phyloP scores from a whole-genome alignment of 2,113 vertebrate genomes.

The Sceloporus undulatus region DNA sequence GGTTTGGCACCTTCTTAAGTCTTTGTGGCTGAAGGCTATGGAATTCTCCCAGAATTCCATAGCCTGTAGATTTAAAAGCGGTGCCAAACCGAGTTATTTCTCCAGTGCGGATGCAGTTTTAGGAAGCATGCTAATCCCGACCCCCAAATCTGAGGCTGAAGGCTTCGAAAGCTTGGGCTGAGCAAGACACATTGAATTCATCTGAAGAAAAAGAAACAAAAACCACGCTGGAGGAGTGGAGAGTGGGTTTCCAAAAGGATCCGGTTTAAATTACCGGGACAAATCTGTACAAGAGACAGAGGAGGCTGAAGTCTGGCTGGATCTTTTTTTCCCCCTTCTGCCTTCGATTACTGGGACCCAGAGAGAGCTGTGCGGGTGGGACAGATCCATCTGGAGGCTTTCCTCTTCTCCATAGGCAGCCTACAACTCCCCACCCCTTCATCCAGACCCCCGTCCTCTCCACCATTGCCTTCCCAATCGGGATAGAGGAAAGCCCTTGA shows the following conservation, averaged over 20 bases:
- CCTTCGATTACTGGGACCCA: constrained; percentile 80
- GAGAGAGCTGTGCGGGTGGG: constrained; percentile 74
- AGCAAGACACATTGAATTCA: constrained; percentile 76
- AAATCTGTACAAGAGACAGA: constrained; percentile 81
- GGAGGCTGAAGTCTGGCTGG: constrained; percentile 76
- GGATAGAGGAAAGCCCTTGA: constrained; percentile 79
- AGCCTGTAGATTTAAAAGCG: too few species aligned
- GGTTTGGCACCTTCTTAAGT: too few species aligned
- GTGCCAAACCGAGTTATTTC: too few species aligned
- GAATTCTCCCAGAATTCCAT: too few species aligned
- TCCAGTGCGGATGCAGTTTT: too few species aligned
- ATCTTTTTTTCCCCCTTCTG: constrained; percentile 76
- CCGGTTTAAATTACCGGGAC: constrained; percentile 83
- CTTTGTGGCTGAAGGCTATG: too few species aligned
- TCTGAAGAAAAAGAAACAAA: constrained; percentile 53
- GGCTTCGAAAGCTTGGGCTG: constrained; percentile 19
- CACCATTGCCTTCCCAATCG: constrained; percentile 76
- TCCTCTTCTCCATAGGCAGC: constrained; percentile 17
- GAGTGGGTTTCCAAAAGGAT: background rate
- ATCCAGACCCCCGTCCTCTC: background rate
- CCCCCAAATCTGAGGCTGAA: background rate
- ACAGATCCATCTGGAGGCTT: constrained; percentile 76
- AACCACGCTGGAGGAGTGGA: too few species aligned
- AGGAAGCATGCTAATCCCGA: too few species aligned
- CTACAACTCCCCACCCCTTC: background rate